phyloP scores from a whole-genome alignment of 2,888 invertebrate genomes.

The Craniophora ligustri region DNA sequence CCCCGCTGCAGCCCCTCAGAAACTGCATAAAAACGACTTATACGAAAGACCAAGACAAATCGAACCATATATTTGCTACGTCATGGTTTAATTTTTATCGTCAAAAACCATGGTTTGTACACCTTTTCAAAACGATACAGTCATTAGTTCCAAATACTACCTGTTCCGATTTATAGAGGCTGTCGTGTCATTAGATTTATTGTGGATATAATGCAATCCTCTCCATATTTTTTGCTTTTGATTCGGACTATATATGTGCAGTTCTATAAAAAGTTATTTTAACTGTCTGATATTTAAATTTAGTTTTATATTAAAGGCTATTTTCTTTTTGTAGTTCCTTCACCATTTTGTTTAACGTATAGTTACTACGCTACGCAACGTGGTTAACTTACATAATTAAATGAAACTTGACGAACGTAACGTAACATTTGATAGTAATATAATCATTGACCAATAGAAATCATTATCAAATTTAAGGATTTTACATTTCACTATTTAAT shows the following conservation, averaged over 20 bases:
- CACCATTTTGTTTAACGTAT: no score
- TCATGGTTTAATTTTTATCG: conserved; percentile 35
- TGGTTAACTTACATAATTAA: no score
- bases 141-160: conserved; percentile 86
- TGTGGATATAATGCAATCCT: conserved; percentile 87
- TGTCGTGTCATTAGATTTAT: conserved; percentile 89
- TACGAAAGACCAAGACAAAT: conserved; percentile 50
- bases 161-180: conserved; percentile 87
- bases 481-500: no score
- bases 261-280: conserved; percentile 47
- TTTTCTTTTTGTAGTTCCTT: conserved; percentile 6
- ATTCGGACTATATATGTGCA: conserved; percentile 68
- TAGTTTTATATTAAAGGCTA: background rate
- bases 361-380: no score
- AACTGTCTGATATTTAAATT: conserved; percentile 30
- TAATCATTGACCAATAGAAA: background rate
- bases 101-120: conserved; percentile 42
- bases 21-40: conserved; percentile 71
- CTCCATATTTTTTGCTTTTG: conserved; percentile 76
- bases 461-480: background rate
- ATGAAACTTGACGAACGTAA: no score
- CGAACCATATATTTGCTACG: conserved; percentile 20
- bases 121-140: conserved; percentile 50
- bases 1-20: conserved; percentile 67
- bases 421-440: background rate